Evolutionary conservation across 2,797 vertebrate species (phyloP).

Genomic region (Xiphophorus birchmanni): DNA sequence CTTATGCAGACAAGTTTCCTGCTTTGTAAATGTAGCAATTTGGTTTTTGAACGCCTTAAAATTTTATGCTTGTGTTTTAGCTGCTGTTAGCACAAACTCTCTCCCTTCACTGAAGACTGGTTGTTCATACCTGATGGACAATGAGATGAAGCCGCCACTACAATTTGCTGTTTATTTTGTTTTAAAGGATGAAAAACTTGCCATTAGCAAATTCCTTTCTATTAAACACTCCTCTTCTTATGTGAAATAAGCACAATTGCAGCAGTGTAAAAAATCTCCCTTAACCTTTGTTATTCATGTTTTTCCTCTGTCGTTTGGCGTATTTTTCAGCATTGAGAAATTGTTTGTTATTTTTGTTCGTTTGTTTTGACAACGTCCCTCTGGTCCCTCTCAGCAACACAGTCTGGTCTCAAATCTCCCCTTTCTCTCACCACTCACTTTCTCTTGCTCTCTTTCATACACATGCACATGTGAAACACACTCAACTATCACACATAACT

Average conservation of each 20-base stretch:
- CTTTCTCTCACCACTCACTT: constrained; percentile 7
- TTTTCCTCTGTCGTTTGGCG: constrained; percentile 33
- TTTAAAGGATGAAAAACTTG: neutral
- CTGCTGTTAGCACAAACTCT: neutral
- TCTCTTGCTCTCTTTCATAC: constrained; percentile 26
- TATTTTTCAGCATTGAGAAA: constrained; percentile 38
- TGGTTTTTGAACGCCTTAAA: neutral
- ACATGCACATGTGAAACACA: constrained; percentile 25
- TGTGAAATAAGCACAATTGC: neutral
- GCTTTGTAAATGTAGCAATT: neutral
- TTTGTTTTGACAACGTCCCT: constrained; percentile 98
- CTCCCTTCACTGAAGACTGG: neutral
- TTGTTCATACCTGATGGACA: neutral
- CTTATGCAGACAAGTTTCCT: neutral
- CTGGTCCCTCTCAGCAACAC: constrained; percentile 87
- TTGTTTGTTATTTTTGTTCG: constrained; percentile 31
- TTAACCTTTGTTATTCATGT: neutral
- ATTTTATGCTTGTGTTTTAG: neutral
- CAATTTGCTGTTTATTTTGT: neutral
- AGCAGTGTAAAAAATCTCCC: neutral
- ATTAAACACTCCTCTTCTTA: neutral
- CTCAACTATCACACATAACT: constrained; percentile 52
- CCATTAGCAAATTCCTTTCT: neutral
- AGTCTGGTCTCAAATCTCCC: constrained; percentile 74
- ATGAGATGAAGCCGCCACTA: neutral